Evolutionary conservation across 2,797 vertebrate genomes (phyloP).

Genomic region (Naso thynnoides): DNA sequence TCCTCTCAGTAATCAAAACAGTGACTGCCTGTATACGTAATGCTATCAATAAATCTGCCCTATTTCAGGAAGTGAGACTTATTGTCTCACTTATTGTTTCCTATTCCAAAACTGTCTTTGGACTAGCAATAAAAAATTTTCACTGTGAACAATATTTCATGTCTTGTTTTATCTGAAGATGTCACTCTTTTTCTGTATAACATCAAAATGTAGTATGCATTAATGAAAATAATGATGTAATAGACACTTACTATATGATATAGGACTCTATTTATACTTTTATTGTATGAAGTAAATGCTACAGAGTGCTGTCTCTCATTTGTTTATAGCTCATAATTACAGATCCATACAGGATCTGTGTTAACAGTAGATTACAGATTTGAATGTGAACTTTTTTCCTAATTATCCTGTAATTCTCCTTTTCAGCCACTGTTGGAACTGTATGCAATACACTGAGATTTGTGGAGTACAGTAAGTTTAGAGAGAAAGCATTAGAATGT

Average conservation of each 20-base stretch:
- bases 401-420: neutral
- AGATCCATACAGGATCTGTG: neutral
- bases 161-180: neutral
- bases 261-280: neutral
- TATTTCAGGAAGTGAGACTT: slow-evolving; percentile 81
- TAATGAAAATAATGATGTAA: too few species aligned
- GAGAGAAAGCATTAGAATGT: neutral
- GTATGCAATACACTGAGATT: neutral
- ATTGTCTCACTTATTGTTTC: slow-evolving; percentile 75
- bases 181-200: neutral
- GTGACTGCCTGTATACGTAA: slow-evolving; percentile 25
- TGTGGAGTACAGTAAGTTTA: neutral
- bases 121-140: slow-evolving; percentile 62
- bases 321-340: neutral
- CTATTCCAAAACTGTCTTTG: too few species aligned
- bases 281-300: too few species aligned
- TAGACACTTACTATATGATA: too few species aligned
- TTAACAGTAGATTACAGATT: too few species aligned
- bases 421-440: neutral
- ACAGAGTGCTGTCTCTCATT: neutral
- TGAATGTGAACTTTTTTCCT: too few species aligned
- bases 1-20: neutral
- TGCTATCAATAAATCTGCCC: slow-evolving; percentile 57
- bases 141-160: too few species aligned
- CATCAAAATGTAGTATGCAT: neutral